Conservation (phyloP, 2,888 invertebrate species). For the Ischnus inquisitorius region DNA sequence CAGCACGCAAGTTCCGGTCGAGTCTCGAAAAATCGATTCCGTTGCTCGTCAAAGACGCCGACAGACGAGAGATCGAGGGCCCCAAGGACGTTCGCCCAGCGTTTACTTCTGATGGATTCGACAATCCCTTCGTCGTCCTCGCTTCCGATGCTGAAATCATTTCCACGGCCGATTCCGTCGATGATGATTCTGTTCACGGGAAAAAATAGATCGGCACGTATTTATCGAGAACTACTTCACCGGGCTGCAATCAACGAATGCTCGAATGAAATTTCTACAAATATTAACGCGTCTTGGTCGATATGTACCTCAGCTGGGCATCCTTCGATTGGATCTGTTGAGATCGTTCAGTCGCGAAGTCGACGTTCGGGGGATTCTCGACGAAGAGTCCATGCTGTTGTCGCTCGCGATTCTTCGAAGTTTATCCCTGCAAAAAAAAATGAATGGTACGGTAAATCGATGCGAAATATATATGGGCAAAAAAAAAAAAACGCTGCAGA, state of each 20-base stretch:
- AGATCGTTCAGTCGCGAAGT: conserved; percentile 63
- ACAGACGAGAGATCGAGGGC: conserved; percentile 8
- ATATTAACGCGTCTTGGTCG: background rate
- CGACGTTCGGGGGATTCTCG: conserved; percentile 61
- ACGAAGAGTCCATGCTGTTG: conserved; percentile 72
- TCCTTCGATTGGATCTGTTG: conserved; percentile 61
- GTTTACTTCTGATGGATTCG: conserved; percentile 2
- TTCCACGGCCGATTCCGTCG: background rate
- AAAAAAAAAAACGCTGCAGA: conserved; percentile 37
- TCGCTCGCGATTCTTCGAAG: conserved; percentile 77
- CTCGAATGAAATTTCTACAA: background rate
- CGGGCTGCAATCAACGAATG: background rate
- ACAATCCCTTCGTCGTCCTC: background rate
- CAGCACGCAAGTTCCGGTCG: conserved; percentile 20
- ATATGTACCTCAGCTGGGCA: conserved; percentile 68
- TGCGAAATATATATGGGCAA: too few species aligned
- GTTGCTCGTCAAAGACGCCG: conserved; percentile 57
- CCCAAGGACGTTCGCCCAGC: conserved; percentile 13
- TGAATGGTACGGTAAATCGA: too few species aligned
- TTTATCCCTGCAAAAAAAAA: conserved; percentile 70
- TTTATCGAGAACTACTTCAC: background rate
- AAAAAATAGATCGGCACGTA: conserved; percentile 6
- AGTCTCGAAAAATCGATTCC: conserved; percentile 34
- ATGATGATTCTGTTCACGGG: conserved; percentile 26
- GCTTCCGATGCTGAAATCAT: background rate